Evolutionary conservation across 2,113 vertebrate genomes (phyloP), one percentile per base, ranked within the genome.

Genomic region (Melospiza melodia): DNA sequence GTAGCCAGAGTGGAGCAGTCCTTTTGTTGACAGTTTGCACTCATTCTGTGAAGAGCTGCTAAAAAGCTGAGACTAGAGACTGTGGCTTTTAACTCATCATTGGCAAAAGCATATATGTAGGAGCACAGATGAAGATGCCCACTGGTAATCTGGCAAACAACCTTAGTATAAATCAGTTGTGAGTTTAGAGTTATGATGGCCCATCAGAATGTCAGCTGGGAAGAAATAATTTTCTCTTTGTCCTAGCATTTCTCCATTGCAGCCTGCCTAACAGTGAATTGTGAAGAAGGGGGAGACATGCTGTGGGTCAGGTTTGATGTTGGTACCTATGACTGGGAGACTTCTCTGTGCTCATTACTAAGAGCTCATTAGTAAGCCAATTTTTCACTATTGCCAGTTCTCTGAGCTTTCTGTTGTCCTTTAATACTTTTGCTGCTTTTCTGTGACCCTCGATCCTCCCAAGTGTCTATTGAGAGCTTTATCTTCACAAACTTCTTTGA

Each of bases 261-360:
- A 94, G 87, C 84, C 94, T 93, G 59, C 73, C 76, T 94, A 59
- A 30, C 73, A 93, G 78, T 76, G 94, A 89, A 25, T 65, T 85
- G 33, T 79, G 90, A 90, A 88, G 92, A 90, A 31, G 52, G 87
- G 82, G 96, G 78, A 89, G 78, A 90, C 30, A 28, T 76, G 66
- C 81, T 68, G 66, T 87, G 90, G 81, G 85, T 90, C 8, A 3
- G 88, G 88, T 73, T 93, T 96, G 87, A 20, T 94, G 62, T 88
- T 96, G 82, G 54, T 90, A 76, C 85, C 78, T 39, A 67, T 79
- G 81, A 66, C 49, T 95, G 87, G 90, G 84, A 90, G 71, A 82
- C 62, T 93, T 93, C 85, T 95, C 93, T 90, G 78, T 94, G 90
- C 69, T 90, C 78, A 69, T 76, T 94, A 54, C 82, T 96, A 90